phyloP scores from a whole-genome alignment of 2,888 invertebrate species.

The Polia nebulosa region DNA sequence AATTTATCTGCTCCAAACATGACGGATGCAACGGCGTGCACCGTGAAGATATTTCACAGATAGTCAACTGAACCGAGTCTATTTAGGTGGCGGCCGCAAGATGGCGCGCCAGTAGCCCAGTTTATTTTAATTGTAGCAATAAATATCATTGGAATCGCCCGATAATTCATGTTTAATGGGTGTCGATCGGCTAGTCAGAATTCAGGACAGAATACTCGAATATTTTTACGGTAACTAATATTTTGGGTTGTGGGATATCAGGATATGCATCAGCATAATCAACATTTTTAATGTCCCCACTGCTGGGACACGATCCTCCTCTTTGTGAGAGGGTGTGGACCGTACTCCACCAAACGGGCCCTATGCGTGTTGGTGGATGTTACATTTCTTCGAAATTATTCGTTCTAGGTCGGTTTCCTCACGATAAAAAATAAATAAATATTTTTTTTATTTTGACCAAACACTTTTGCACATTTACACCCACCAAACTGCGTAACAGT shows the following conservation, averaged over 20 bases:
- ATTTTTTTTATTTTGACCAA: too few relatives aligned
- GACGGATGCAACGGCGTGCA: slow-evolving; percentile 3
- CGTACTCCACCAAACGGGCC: too few relatives aligned
- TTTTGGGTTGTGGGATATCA: neutral
- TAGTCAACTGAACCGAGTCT: slow-evolving; percentile 40
- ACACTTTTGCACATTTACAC: too few relatives aligned
- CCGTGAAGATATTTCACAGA: slow-evolving; percentile 13
- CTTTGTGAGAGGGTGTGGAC: too few relatives aligned
- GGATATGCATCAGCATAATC: too few relatives aligned
- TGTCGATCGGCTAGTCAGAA: slow-evolving; percentile 7
- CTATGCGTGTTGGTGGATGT: too few relatives aligned
- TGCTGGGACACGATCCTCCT: too few relatives aligned
- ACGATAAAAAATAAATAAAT: too few relatives aligned
- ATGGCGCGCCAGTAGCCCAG: slow-evolving; percentile 19
- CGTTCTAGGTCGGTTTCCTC: too few relatives aligned
- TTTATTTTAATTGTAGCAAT: slow-evolving; percentile 56
- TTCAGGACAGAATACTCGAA: neutral
- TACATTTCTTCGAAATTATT: too few relatives aligned
- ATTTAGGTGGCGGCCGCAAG: slow-evolving; percentile 49
- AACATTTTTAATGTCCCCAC: too few relatives aligned
- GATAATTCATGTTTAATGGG: slow-evolving; percentile 45
- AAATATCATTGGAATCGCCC: slow-evolving; percentile 49
- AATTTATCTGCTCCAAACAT: neutral
- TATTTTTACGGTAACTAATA: neutral
- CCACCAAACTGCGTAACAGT: too few relatives aligned